A percentile compares a stretch with the other conserved stretches of the same genome.
phyloP scores from a whole-genome alignment of 2,113 vertebrate genomes.

The Oryzias javanicus region DNA sequence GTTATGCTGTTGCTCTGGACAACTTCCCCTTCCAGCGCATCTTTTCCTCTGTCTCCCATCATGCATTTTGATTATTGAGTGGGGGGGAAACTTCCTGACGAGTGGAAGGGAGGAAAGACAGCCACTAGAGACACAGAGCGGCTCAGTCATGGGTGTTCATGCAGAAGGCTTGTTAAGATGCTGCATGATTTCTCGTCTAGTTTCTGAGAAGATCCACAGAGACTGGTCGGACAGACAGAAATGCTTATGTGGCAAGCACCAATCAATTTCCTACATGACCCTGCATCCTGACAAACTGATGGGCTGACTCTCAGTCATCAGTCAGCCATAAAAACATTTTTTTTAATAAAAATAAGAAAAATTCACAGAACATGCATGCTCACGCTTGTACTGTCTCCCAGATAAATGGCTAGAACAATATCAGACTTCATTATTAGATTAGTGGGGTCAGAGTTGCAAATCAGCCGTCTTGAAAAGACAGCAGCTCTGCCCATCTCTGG shows the following conservation, averaged over 20 bases:
- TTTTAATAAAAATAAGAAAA: too few species aligned
- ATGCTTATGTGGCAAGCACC: slow-evolving; percentile 63
- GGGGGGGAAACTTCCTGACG: slow-evolving; percentile 29
- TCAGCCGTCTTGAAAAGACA: too few species aligned
- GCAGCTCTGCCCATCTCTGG: too few species aligned
- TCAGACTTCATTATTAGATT: too few species aligned
- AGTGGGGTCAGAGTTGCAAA: too few species aligned
- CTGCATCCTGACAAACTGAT: slow-evolving; percentile 35
- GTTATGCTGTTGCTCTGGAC: neutral
- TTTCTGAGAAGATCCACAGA: slow-evolving; percentile 37
- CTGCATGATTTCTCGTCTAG: slow-evolving; percentile 32
- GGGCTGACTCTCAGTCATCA: slow-evolving; percentile 10
- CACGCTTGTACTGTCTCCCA: too few species aligned
- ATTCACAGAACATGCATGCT: too few species aligned
- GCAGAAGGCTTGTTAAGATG: slow-evolving; percentile 41
- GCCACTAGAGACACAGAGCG: slow-evolving; percentile 6
- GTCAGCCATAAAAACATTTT: slow-evolving; percentile 13
- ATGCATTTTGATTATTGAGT: slow-evolving; percentile 39
- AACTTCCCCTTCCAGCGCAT: neutral
- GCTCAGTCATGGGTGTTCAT: slow-evolving; percentile 20
- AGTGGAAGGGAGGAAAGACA: slow-evolving; percentile 24
- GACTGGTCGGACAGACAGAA: slow-evolving; percentile 54
- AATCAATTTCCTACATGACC: slow-evolving; percentile 48
- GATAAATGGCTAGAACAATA: too few species aligned
- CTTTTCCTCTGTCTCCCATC: slow-evolving; percentile 1